A percentile compares a stretch with the other conserved stretches of the same genome.
phyloP scores from a whole-genome alignment of 2,113 vertebrate genomes.

The Hyperopisus bebe region DNA sequence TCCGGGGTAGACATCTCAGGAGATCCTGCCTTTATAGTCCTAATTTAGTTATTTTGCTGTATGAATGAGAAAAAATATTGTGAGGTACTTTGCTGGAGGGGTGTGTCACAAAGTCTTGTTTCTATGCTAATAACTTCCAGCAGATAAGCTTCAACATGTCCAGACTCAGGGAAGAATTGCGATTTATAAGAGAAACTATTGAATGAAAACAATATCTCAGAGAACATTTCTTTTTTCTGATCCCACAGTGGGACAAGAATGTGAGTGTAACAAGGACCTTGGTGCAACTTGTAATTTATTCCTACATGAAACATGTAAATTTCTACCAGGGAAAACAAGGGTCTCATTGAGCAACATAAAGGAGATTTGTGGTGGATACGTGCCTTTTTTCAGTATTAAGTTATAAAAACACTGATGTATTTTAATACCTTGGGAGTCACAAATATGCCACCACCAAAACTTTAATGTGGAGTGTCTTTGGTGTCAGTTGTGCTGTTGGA shows the following conservation, averaged over 20 bases:
- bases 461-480: background rate
- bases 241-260: conserved; percentile 42
- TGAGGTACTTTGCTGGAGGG: background rate
- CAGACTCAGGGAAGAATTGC: background rate
- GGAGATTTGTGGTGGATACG: conserved; percentile 47
- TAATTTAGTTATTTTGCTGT: background rate
- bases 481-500: background rate
- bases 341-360: conserved; percentile 53
- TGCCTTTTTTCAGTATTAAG: conserved; percentile 28
- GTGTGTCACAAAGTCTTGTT: background rate
- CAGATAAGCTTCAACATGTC: conserved; percentile 6
- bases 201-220: background rate
- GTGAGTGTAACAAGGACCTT: conserved; percentile 38
- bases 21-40: background rate
- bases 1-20: background rate
- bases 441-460: background rate
- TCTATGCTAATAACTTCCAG: background rate
- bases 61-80: background rate
- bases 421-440: conserved; percentile 3
- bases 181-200: conserved; percentile 17
- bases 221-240: background rate
- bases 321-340: conserved; percentile 40
- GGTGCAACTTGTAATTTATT: conserved; percentile 51
- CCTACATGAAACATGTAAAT: conserved; percentile 64
- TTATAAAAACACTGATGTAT: conserved; percentile 36